Conservation (phyloP, 2,888 invertebrate genomes). For the Sceliomorpha sp. region DNA sequence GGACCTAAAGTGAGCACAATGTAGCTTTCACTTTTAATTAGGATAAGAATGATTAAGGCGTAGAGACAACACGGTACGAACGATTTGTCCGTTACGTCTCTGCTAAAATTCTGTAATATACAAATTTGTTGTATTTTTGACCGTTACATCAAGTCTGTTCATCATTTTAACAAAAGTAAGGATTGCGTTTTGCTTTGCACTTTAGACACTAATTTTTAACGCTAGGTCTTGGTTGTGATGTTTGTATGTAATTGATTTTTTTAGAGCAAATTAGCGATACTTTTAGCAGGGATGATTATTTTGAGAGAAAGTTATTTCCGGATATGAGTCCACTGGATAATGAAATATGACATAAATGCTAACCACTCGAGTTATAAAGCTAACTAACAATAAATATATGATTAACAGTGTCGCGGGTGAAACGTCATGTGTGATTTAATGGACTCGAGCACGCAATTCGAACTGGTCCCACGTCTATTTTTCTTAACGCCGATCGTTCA, state of each 20-base stretch:
- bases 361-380: constrained; percentile 28
- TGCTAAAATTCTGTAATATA: constrained; percentile 28
- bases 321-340: constrained; percentile 9
- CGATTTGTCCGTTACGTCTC: constrained; percentile 45
- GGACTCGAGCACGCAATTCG: constrained; percentile 55
- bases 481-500: constrained; percentile 58
- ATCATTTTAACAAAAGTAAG: neutral
- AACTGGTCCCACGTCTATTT: constrained; percentile 53
- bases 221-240: too few species aligned
- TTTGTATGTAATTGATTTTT: too few species aligned
- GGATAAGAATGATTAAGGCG: constrained; percentile 44
- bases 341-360: constrained; percentile 9
- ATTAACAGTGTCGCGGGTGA: constrained; percentile 35
- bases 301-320: constrained; percentile 9
- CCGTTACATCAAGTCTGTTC: constrained; percentile 29
- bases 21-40: constrained; percentile 43
- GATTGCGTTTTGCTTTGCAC: too few species aligned
- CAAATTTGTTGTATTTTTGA: constrained; percentile 12
- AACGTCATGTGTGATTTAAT: constrained; percentile 46
- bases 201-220: too few species aligned
- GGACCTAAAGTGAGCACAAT: constrained; percentile 40
- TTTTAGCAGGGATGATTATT: constrained; percentile 45
- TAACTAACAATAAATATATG: constrained; percentile 22
- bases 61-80: constrained; percentile 57
- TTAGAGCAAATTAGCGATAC: neutral